Base-by-base conservation (phyloP, 2,888 invertebrate species). In the Drosophila nr. fundita region DNA sequence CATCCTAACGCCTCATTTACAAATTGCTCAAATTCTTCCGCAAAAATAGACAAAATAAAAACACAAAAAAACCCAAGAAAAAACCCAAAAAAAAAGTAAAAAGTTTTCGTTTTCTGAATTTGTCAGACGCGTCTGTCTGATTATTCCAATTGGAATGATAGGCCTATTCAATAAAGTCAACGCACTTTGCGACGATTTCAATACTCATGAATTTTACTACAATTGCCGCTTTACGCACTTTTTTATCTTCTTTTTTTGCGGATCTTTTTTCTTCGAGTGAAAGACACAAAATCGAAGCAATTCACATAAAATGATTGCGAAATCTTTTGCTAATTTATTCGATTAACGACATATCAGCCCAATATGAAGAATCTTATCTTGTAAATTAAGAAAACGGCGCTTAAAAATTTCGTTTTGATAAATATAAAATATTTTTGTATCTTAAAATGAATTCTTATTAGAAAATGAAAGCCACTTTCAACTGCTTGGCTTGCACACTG, bases 151-250 rank as follows among this genome's bases (percentile, higher is more conserved):
- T 50, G 69, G 73, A 45, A 45, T 65, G 61, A 74, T 83, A 74
- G 72, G 86, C 83, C 86, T 84, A 80, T 86, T 55, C 54, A 74
- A 24, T 15, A 45, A 45, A 80, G 87, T 87, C 87, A 87, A 86
- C 83, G 87, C 83, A 84, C 87, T 83, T 68, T 63, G 69, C 80
- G 61, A 27, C 18, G 18, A 36, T 54, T 36, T 13, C 64, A 49
- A 53, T 49, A 29, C 83, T 88, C 87, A 88, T 88, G 88, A 88
- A 87, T 87, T 87, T 88, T 87, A 88, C 88, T 88, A 83, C 87
- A 83, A 82, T 74, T 83, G 88, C 88, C 87, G 88, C 85, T 82
- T 87, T 87, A 88, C 87, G 88, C 87, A 85, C 81, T 74, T 82
- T 81, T 73, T 60, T 73, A 36, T 79, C 76, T 64, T 34, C 30